phyloP scores from a whole-genome alignment of 1,140 invertebrate genomes.

The Drosophila lowei region DNA sequence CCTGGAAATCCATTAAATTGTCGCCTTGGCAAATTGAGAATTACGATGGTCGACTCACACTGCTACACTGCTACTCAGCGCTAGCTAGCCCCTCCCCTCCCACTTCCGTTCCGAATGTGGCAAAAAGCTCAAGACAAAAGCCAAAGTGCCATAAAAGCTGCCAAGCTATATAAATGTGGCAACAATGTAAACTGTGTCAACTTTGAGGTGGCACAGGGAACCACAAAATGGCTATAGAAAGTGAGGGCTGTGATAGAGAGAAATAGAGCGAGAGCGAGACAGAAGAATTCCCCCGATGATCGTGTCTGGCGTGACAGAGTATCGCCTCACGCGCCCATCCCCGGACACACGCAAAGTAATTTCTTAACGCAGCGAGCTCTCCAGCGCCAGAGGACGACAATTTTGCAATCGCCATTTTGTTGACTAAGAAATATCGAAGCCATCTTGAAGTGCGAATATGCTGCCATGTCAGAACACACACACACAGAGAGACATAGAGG shows the following conservation, averaged over 20 bases:
- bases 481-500: conserved; percentile 5
- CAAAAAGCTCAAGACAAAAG: conserved; percentile 73
- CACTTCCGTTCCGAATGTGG: conserved; percentile 52
- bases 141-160: conserved; percentile 79
- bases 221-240: conserved; percentile 60
- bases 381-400: conserved; percentile 57
- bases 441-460: conserved; percentile 79
- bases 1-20: conserved; percentile 78
- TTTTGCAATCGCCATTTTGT: conserved; percentile 81
- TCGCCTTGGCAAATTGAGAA: conserved; percentile 79
- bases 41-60: conserved; percentile 61
- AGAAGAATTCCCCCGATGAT: conserved; percentile 3
- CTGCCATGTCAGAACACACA: conserved; percentile 56
- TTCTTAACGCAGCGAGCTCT: conserved; percentile 44
- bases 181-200: conserved; percentile 81
- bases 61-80: conserved; percentile 30
- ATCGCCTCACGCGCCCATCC: conserved; percentile 19
- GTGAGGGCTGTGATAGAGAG: conserved; percentile 16
- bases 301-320: conserved; percentile 6
- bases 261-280: conserved; percentile 1
- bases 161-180: conserved; percentile 80
- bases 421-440: conserved; percentile 82
- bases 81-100: conserved; percentile 29
- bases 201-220: conserved; percentile 41
- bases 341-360: conserved; percentile 34